Evolutionary conservation across 2,888 invertebrate species (phyloP).

Genomic region (Troglohyphantes excavatus): DNA sequence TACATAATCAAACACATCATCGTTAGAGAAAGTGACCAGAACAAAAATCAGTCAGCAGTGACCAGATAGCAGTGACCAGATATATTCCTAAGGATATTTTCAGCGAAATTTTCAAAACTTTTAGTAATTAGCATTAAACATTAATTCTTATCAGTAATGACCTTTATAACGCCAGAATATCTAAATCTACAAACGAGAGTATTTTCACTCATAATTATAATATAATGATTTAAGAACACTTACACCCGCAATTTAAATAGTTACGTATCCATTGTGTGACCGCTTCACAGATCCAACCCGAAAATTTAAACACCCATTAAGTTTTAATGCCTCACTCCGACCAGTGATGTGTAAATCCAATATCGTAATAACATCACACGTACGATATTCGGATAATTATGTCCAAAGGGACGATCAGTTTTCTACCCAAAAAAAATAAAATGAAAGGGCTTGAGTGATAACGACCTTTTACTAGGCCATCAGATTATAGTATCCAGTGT

Average conservation of each 20-base stretch:
- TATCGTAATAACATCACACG: conserved; percentile 34
- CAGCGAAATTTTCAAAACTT: too few relatives aligned
- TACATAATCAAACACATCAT: too few relatives aligned
- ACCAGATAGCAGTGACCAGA: too few relatives aligned
- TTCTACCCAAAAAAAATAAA: conserved; percentile 1
- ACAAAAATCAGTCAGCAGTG: too few relatives aligned
- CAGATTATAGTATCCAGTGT: conserved; percentile 22
- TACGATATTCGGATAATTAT: conserved; percentile 24
- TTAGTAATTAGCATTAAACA: too few relatives aligned
- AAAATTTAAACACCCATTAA: not conserved
- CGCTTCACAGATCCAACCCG: not conserved
- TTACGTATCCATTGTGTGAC: not conserved
- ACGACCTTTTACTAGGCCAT: conserved; percentile 34
- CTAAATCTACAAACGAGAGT: too few relatives aligned
- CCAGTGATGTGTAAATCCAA: not conserved
- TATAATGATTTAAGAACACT: not conserved
- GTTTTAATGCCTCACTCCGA: not conserved
- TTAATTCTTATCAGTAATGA: too few relatives aligned
- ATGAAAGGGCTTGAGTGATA: conserved; percentile 28
- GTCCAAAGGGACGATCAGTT: conserved; percentile 22
- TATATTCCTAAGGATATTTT: too few relatives aligned
- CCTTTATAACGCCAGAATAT: too few relatives aligned
- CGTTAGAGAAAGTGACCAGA: too few relatives aligned
- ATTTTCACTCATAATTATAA: too few relatives aligned
- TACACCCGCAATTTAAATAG: not conserved